Evolutionary conservation across 1,140 invertebrate species (phyloP).

Genomic region (Himalopsyche phryganea): DNA sequence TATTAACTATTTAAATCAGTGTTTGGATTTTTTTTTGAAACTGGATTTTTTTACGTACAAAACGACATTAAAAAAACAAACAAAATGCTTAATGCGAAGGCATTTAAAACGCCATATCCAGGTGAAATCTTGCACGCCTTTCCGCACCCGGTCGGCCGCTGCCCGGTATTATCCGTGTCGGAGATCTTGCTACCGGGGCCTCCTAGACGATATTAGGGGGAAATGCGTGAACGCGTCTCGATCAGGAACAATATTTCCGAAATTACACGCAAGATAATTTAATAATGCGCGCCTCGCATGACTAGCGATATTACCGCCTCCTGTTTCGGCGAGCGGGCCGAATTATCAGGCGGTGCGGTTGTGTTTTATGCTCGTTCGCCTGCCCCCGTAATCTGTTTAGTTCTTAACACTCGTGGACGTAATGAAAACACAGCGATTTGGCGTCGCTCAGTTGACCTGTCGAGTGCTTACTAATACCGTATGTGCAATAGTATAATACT

Average conservation of each 20-base stretch:
- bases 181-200: background rate
- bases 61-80: no score
- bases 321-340: background rate
- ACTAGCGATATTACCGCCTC: slow-evolving; percentile 16
- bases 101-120: background rate
- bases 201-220: slow-evolving; percentile 23
- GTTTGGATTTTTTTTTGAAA: no score
- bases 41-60: no score
- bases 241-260: slow-evolving; percentile 15
- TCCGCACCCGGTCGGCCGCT: background rate
- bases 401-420: no score
- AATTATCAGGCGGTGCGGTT: background rate
- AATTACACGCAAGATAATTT: slow-evolving; percentile 29
- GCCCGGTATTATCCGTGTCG: background rate
- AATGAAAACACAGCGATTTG: no score
- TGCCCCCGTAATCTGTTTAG: no score
- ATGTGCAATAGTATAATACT: no score
- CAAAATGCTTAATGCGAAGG: no score
- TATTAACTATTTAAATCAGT: no score
- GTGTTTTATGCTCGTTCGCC: no score
- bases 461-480: no score
- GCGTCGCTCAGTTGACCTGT: no score
- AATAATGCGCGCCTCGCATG: slow-evolving; percentile 32
- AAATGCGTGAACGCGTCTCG: slow-evolving; percentile 34
- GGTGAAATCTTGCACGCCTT: slow-evolving; percentile 2